These are phyloP conservation scores for Syngnathus floridae DNA, from an alignment of 2,113 vertebrate genomes.

Conservation along the genomic window DNA sequence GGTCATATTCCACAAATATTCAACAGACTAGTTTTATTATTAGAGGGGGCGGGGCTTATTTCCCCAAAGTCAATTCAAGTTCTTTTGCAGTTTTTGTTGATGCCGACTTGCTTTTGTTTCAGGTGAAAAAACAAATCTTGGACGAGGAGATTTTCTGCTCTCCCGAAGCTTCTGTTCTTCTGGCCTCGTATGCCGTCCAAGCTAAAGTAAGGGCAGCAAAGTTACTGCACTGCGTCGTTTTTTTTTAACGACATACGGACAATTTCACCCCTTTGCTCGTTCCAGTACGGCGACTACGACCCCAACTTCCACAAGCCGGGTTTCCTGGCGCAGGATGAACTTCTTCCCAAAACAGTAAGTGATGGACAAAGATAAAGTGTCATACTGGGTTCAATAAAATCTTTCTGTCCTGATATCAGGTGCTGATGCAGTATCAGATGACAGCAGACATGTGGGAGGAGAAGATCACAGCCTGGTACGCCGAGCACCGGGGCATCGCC, in stretches of 20 bases:
- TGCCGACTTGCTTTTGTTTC: background rate
- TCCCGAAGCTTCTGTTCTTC: constrained; percentile 84
- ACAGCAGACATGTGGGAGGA: constrained; percentile 95
- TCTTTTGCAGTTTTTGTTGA: too few species aligned
- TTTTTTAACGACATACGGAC: too few species aligned
- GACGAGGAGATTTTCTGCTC: constrained; percentile 93
- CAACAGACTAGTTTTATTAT: too few species aligned
- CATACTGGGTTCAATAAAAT: too few species aligned
- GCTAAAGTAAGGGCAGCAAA: constrained; percentile 77
- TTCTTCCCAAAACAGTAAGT: constrained; percentile 83
- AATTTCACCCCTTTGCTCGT: background rate
- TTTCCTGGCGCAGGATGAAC: constrained; percentile 83
- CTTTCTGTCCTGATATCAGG: too few species aligned
- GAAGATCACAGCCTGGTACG: constrained; percentile 90
- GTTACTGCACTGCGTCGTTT: too few species aligned
- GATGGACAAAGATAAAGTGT: background rate
- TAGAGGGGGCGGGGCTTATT: too few species aligned
- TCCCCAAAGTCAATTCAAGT: too few species aligned
- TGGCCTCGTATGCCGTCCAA: constrained; percentile 89
- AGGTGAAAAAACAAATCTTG: constrained; percentile 93
- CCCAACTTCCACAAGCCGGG: constrained; percentile 85
- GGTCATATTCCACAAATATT: too few species aligned
- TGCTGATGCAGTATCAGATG: constrained; percentile 89
- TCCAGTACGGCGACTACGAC: constrained; percentile 85
- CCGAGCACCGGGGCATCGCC: constrained; percentile 85